Evolutionary conservation across 2,797 vertebrate species (phyloP).

Genomic region (Margarornis squamiger): DNA sequence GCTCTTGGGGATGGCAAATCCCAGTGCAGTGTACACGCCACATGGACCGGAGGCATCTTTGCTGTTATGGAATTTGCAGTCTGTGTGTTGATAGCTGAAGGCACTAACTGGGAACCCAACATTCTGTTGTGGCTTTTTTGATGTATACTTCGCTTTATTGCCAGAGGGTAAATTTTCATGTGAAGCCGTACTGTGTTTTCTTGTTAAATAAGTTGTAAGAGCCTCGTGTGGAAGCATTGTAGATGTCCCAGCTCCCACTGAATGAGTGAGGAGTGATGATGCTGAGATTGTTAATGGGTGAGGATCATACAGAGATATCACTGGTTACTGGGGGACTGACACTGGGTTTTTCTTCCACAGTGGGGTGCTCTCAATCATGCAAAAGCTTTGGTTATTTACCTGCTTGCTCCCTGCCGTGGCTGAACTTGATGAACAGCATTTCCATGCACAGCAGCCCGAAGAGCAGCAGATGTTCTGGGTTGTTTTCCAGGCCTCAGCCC

Average conservation of each 20-base stretch:
- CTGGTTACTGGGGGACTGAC: not conserved
- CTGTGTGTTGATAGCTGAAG: not conserved
- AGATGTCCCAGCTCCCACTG: not conserved
- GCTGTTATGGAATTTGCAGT: rapidly evolving
- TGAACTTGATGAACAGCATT: not conserved
- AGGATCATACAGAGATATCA: not conserved
- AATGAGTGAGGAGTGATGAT: not conserved
- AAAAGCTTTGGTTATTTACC: not conserved
- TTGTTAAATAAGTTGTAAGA: not conserved
- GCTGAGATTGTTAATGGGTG: not conserved
- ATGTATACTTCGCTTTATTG: not conserved
- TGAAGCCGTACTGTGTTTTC: not conserved
- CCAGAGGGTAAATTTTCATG: not conserved
- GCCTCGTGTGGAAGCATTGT: rapidly evolving
- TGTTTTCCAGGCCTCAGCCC: slow-evolving; percentile 11
- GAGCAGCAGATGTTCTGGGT: slow-evolving; percentile 19
- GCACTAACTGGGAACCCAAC: not conserved
- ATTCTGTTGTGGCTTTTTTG: not conserved
- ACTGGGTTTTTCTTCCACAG: not conserved
- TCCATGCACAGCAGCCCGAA: not conserved
- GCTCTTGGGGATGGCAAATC: not conserved
- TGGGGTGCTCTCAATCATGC: not conserved
- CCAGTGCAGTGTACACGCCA: not conserved
- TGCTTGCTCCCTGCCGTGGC: slow-evolving; percentile 10
- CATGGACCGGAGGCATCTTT: not conserved